Percentiles rank a stretch among this genome's conserved stretches.
phyloP scores from a whole-genome alignment of 2,797 vertebrate genomes.

The Alosa sapidissima region DNA sequence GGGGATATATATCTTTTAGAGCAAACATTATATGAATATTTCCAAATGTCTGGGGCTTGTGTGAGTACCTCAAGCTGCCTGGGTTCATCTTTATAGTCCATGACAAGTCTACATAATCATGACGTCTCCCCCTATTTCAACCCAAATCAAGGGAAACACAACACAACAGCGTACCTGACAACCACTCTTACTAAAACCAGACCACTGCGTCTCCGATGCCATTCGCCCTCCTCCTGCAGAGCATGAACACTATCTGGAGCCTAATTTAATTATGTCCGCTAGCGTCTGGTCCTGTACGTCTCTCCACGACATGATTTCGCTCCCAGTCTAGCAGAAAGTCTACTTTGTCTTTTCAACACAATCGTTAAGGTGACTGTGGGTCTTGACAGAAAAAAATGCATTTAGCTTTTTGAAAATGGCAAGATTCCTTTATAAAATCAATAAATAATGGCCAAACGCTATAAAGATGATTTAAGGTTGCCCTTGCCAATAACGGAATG shows the following conservation, averaged over 20 bases:
- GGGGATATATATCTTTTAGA: conserved; percentile 54
- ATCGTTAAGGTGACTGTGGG: conserved; percentile 3
- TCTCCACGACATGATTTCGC: conserved; percentile 13
- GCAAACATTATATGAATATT: conserved; percentile 51
- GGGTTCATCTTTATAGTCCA: conserved; percentile 57
- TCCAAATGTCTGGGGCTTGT: conserved; percentile 57
- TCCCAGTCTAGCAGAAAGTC: conserved; percentile 8
- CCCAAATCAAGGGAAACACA: conserved; percentile 60
- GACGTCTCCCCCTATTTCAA: conserved; percentile 34
- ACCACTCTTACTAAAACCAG: conserved; percentile 48
- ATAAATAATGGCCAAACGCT: background rate
- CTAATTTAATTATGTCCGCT: conserved; percentile 16
- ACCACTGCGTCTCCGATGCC: conserved; percentile 10
- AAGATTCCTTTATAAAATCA: conserved; percentile 13
- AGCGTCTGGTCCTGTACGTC: background rate
- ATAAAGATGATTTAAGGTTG: conserved; percentile 11
- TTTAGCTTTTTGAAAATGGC: conserved; percentile 12
- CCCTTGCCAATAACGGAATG: background rate
- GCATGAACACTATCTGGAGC: background rate
- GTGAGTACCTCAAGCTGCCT: conserved; percentile 57
- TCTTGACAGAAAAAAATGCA: conserved; percentile 1
- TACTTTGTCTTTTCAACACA: conserved; percentile 21
- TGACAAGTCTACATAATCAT: conserved; percentile 60
- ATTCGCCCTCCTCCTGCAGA: background rate
- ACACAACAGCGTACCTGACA: conserved; percentile 68